phyloP scores from a whole-genome alignment of 53 echinoderm and acorn worm genomes.

The Glandiceps talaboti region DNA sequence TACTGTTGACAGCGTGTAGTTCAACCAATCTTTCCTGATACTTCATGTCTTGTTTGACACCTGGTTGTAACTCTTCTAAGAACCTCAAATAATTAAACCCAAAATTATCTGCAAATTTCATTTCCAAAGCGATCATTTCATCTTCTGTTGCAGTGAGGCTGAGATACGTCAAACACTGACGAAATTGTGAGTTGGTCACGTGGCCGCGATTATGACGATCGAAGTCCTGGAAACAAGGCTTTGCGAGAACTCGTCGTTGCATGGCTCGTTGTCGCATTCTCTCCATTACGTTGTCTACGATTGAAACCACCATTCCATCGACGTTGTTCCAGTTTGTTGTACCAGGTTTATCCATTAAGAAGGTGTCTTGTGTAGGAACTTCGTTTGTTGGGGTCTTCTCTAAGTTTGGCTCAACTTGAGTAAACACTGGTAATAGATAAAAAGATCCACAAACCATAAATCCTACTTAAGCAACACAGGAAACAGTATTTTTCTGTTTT shows the following conservation, averaged over 20 bases:
- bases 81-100: constrained; percentile 82
- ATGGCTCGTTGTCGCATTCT: constrained; percentile 68
- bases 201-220: constrained; percentile 89
- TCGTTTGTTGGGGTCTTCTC: constrained; percentile 89
- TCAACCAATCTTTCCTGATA: constrained; percentile 48
- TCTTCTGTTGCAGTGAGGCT: constrained; percentile 62
- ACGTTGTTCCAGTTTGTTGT: constrained; percentile 70
- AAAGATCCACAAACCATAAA: too few relatives aligned
- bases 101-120: constrained; percentile 75
- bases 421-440: too few relatives aligned
- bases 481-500: too few relatives aligned
- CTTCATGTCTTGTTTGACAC: constrained; percentile 48
- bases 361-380: constrained; percentile 42
- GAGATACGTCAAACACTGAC: constrained; percentile 88
- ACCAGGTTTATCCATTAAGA: constrained; percentile 74
- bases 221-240: constrained; percentile 95
- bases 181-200: constrained; percentile 86
- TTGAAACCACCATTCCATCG: constrained; percentile 5
- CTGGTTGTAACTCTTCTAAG: constrained; percentile 72
- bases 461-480: too few relatives aligned
- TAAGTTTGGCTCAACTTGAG: constrained; percentile 79
- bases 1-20: constrained; percentile 48
- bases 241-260: constrained; percentile 70
- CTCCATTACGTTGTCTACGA: constrained; percentile 46
- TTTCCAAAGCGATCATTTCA: constrained; percentile 72